A percentile compares a stretch with the other conserved stretches of the same genome.
Evolutionary conservation across 1,140 invertebrate genomes (phyloP).

Genomic region (Heliothis subflexa): DNA sequence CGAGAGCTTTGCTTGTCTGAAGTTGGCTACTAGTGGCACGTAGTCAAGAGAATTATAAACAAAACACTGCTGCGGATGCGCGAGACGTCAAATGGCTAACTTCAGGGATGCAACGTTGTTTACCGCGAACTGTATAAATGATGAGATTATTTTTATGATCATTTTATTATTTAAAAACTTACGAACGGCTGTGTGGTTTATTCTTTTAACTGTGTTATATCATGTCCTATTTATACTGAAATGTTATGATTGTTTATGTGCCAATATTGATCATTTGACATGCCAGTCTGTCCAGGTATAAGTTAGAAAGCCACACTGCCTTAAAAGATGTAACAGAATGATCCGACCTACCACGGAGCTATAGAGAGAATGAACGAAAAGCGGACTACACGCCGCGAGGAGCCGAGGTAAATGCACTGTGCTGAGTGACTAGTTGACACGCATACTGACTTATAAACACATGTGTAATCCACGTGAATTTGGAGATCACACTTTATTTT

Average conservation of each 20-base stretch:
- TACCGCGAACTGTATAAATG: background rate
- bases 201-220: slow-evolving; percentile 56
- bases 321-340: slow-evolving; percentile 77
- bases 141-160: slow-evolving; percentile 65
- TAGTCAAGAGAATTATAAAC: no score
- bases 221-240: slow-evolving; percentile 53
- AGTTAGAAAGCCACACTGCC: slow-evolving; percentile 82
- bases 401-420: slow-evolving; percentile 81
- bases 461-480: slow-evolving; percentile 40
- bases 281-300: slow-evolving; percentile 83
- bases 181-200: slow-evolving; percentile 76
- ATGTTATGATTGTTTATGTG: slow-evolving; percentile 60
- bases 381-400: slow-evolving; percentile 71
- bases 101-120: no score
- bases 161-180: slow-evolving; percentile 50
- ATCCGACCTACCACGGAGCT: slow-evolving; percentile 71
- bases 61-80: no score
- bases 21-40: no score
- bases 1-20: no score
- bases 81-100: no score
- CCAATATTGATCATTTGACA: slow-evolving; percentile 70
- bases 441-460: slow-evolving; percentile 36
- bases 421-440: slow-evolving; percentile 67
- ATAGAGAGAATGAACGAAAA: slow-evolving; percentile 65
- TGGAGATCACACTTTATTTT: slow-evolving; percentile 18